Evolutionary conservation across 1,140 invertebrate species (phyloP).

Genomic region (Pachypeltis micranthus): DNA sequence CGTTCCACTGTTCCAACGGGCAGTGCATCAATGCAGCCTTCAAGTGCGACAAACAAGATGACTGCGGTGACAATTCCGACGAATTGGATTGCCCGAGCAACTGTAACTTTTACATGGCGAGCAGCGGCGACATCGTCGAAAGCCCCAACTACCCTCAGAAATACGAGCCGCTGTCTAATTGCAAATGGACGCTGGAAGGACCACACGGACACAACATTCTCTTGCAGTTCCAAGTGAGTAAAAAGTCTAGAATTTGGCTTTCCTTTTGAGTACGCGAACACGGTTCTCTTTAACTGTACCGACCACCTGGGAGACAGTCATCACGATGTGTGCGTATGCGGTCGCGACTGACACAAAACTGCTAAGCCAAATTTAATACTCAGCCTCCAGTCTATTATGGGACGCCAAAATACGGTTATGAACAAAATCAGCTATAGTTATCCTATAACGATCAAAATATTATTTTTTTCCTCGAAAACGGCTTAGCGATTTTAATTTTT

Average conservation of each 20-base stretch:
- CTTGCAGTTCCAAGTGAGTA: slow-evolving; percentile 45
- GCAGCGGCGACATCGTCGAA: slow-evolving; percentile 87
- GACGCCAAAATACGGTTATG: too few relatives aligned
- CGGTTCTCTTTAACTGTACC: too few relatives aligned
- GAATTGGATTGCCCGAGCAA: slow-evolving; percentile 78
- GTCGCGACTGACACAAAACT: too few relatives aligned
- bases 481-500: too few relatives aligned
- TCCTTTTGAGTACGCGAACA: too few relatives aligned
- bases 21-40: slow-evolving; percentile 80
- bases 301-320: too few relatives aligned
- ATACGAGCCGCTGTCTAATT: slow-evolving; percentile 78
- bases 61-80: slow-evolving; percentile 84
- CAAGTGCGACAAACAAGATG: slow-evolving; percentile 83
- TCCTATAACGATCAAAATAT: too few relatives aligned
- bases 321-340: too few relatives aligned
- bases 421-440: too few relatives aligned
- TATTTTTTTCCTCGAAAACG: too few relatives aligned
- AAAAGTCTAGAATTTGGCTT: slow-evolving; percentile 1
- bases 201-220: slow-evolving; percentile 89
- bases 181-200: slow-evolving; percentile 94
- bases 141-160: slow-evolving; percentile 89
- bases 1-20: slow-evolving; percentile 85
- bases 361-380: too few relatives aligned
- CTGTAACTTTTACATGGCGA: slow-evolving; percentile 86
- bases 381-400: too few relatives aligned